Base-by-base conservation (phyloP, 2,888 invertebrate species). In the Eulithis prunata region DNA sequence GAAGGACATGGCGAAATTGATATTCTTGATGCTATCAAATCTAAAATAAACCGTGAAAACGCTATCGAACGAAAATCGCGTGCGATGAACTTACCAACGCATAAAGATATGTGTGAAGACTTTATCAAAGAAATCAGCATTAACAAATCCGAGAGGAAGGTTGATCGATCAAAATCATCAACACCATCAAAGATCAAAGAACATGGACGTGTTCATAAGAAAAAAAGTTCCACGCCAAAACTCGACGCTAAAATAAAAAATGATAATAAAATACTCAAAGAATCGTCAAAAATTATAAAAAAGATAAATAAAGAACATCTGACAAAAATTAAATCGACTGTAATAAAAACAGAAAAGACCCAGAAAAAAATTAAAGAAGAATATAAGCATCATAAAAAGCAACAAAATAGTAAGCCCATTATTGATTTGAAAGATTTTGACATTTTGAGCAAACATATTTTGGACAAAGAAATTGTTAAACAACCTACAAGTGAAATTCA, bases 61-160 rank as follows among this genome's bases (percentile, higher is more conserved):
- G 51, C 21, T 28, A 58, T 55, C 13, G 38, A 62, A 62, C 41
- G 14, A 46, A 55, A 54, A 13, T 28, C 54, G 7, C 45, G 45
- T 13, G 14, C 13, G 12, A 66, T 66, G 55, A 59, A 62, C 36
- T 52, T 56, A 51, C 62, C 66, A 12, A 51, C 57, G 13, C 66
- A 66, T 45, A 66, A 62, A 47, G 36, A 62, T 46, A 66, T 66
- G 66, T 66, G 66, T 59, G 62, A 66, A 66, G 46, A 59, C 21
- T 64, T 68, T 13, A 68, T 69, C 54, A 69, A 70, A 61, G 67
- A 70, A 63, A 69, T 62, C 45, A 62, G 45, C 59, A 53, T 10
- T 3, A 58, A 52, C 45, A 59, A 57, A 28, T n/a, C 45, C 4
- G 41, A 56, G 13, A 63, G 12, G 6, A 67, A 57, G 14, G 10